These are phyloP conservation scores for Phoebastria nigripes DNA, from an alignment of 2,797 vertebrate genomes.

Conservation along the genomic window DNA sequence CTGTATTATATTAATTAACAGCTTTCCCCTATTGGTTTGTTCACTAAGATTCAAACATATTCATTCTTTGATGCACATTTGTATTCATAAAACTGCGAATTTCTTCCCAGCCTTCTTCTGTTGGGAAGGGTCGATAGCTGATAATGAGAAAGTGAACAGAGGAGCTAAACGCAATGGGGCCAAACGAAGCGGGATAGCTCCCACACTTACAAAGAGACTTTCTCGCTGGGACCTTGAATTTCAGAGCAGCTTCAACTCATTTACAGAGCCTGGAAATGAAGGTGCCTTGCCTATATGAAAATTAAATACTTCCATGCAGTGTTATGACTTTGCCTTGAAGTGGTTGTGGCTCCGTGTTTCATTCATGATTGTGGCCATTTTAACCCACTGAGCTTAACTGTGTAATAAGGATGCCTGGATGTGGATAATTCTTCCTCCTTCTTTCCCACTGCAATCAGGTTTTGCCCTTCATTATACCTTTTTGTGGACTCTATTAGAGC, in stretches of 20 bases:
- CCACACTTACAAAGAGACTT: neutral
- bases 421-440: neutral
- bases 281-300: neutral
- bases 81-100: neutral
- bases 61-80: neutral
- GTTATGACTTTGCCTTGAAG: neutral
- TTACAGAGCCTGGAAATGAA: neutral
- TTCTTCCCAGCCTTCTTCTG: neutral
- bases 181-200: neutral
- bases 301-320: neutral
- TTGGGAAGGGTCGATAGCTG: neutral
- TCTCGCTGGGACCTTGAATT: neutral
- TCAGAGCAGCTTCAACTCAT: neutral
- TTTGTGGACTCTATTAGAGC: neutral
- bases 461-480: conserved; percentile 14
- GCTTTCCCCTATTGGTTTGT: neutral
- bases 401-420: neutral
- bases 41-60: neutral
- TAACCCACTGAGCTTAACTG: neutral
- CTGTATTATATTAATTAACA: neutral
- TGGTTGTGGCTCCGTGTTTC: neutral
- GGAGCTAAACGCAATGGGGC: neutral
- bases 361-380: neutral
- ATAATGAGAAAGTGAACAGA: neutral
- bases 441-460: neutral